Evolutionary conservation across 2,888 invertebrate genomes (phyloP), one percentile per base, ranked within the genome.

Genomic region (Leptopterna dolabrata): DNA sequence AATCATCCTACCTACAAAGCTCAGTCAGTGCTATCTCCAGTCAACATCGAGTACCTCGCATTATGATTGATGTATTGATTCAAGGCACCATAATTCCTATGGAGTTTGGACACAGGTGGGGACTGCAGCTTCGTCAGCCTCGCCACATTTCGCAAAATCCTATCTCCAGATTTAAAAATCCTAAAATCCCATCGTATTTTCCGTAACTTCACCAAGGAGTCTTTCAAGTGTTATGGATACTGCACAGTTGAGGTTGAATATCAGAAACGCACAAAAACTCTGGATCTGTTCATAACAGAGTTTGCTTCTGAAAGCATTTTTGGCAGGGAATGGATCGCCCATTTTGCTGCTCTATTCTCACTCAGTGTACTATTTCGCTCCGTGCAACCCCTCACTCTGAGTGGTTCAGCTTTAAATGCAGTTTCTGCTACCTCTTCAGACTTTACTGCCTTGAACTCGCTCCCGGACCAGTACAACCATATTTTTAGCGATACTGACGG

Each of bases 261-360:
- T 14, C 51, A 36, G n/a, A 55, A 9, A 16, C 82, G 30, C 7
- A 82, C 36, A 11, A 47, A 24, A 63, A 51, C 29, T 14, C 63
- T 82, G 30, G 24, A 82, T 19, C 73, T 84, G 1, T 84, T 45
- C 43, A 47, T 84, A 7, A 27, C 84, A 0, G 84, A 71, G 19
- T 47, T 84, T 24, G 51, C 36, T 7, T 24, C 76, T n/a, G 84
- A 84, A 24, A 73, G 84, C 24, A 84, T 84, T 41, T 84, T 84
- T 73, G 84, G 73, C 4, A 41, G 84, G 27, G 71, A 84, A n/a
- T 84, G 84, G 84, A 84, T 84, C 7, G 29, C 47, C n/a, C 43
- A 84, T 24, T 73, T 84, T 43, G 71, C 45, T 24, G 84, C 71
- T 41, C 19, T 84, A 14, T 2, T 84, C 13, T 55, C 82, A 76